Evolutionary conservation across 2,888 invertebrate genomes (phyloP).

Genomic region (Seladonia tumulorum): DNA sequence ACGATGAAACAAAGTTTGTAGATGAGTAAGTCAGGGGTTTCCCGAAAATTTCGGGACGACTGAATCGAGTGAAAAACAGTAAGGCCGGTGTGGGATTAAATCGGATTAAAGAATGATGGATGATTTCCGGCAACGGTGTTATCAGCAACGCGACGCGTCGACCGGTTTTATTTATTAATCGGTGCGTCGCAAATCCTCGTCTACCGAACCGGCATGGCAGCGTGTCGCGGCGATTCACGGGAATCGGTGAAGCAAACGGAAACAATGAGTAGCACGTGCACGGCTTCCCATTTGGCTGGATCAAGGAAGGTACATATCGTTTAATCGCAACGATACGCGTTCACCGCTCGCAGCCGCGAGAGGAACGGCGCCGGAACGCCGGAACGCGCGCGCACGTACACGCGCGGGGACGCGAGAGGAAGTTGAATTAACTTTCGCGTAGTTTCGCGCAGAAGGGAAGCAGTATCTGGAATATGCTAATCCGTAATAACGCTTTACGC

Average conservation of each 20-base stretch:
- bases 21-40: too few species aligned
- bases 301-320: slow-evolving; percentile 27
- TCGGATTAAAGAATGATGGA: background rate
- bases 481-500: slow-evolving; percentile 44
- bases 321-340: background rate
- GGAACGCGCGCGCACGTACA: background rate
- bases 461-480: slow-evolving; percentile 57
- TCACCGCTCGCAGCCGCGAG: background rate
- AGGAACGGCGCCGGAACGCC: background rate
- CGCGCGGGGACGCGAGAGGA: background rate
- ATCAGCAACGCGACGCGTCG: background rate
- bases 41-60: too few species aligned
- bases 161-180: background rate
- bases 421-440: slow-evolving; percentile 1
- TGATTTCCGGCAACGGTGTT: background rate
- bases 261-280: slow-evolving; percentile 9
- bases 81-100: too few species aligned
- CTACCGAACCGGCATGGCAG: background rate
- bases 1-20: too few species aligned
- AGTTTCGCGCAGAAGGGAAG: background rate
- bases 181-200: background rate
- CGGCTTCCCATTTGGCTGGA: slow-evolving; percentile 17
- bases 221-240: background rate
- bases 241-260: background rate
- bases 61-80: too few species aligned